These are phyloP conservation scores for Ditylenchus dipsaci DNA, from an alignment of 1,140 invertebrate genomes.

Conservation along the genomic window DNA sequence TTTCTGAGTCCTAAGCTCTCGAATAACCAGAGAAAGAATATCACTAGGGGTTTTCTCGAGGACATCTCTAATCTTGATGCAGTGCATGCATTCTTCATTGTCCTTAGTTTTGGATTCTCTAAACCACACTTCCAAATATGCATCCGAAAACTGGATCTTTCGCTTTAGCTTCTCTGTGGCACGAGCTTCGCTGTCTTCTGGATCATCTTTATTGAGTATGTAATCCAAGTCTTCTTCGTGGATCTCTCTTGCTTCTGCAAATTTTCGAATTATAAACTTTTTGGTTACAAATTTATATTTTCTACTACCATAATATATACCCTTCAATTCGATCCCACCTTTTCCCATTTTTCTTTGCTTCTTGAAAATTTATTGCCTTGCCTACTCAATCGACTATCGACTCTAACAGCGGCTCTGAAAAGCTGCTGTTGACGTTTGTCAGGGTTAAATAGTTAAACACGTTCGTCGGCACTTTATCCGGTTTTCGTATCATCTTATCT, in stretches of 20 bases:
- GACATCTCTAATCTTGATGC: slow-evolving; percentile 32
- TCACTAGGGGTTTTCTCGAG: slow-evolving; percentile 33
- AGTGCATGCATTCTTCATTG: slow-evolving; percentile 14
- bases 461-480: too few relatives aligned
- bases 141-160: slow-evolving; percentile 36
- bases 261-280: not conserved
- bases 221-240: slow-evolving; percentile 44
- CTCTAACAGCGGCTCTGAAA: too few relatives aligned
- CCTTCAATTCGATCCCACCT: too few relatives aligned
- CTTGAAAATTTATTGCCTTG: too few relatives aligned
- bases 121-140: slow-evolving; percentile 35
- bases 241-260: slow-evolving; percentile 22
- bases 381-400: too few relatives aligned
- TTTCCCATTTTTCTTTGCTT: too few relatives aligned
- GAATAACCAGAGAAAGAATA: slow-evolving; percentile 19
- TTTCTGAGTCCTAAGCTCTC: slow-evolving; percentile 1
- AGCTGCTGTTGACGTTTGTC: too few relatives aligned
- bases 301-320: slow-evolving; percentile 11
- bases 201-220: slow-evolving; percentile 30
- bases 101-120: not conserved
- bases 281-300: slow-evolving; percentile 4
- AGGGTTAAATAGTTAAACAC: too few relatives aligned
- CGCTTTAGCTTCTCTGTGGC: slow-evolving; percentile 29
- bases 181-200: slow-evolving; percentile 22
- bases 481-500: too few relatives aligned